Conservation (phyloP, 2,797 vertebrate genomes). For the Phrynocephalus vlangalii region DNA sequence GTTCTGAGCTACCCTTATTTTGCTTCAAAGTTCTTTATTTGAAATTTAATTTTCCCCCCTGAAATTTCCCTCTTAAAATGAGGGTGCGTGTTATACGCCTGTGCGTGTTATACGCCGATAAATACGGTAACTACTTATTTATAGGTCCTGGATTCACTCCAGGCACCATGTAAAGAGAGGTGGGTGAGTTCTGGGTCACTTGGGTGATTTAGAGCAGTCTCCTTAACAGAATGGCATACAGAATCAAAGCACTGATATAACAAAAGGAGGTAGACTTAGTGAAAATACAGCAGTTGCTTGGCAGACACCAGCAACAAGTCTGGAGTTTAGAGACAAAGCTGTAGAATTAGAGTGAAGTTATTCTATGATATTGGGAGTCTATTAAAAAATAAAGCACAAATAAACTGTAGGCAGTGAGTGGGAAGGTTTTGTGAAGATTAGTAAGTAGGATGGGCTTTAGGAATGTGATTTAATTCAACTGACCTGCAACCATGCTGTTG, state of each 20-base stretch:
- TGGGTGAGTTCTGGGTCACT: background rate
- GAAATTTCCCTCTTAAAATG: too few relatives aligned
- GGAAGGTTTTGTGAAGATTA: background rate
- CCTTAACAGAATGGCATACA: background rate
- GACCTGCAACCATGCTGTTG: too few relatives aligned
- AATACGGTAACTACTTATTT: too few relatives aligned
- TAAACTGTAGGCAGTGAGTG: background rate
- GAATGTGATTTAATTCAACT: background rate
- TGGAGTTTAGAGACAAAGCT: background rate
- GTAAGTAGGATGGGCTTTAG: background rate
- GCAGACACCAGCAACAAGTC: background rate
- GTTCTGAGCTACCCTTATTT: too few relatives aligned
- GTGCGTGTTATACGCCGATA: too few relatives aligned
- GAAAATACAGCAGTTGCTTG: background rate
- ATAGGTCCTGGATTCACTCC: background rate
- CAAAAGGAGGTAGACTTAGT: background rate
- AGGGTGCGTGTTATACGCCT: too few relatives aligned
- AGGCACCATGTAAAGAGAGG: background rate
- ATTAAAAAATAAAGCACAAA: background rate
- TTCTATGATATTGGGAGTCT: background rate
- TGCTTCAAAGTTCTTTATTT: too few relatives aligned
- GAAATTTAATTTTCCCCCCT: too few relatives aligned
- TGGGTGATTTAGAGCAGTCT: background rate
- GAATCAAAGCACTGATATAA: background rate
- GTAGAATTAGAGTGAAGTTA: background rate